Percentiles rank a stretch among this genome's conserved stretches.
Conservation (phyloP, 2,888 invertebrate species). For the Drosophila aldrichi region DNA sequence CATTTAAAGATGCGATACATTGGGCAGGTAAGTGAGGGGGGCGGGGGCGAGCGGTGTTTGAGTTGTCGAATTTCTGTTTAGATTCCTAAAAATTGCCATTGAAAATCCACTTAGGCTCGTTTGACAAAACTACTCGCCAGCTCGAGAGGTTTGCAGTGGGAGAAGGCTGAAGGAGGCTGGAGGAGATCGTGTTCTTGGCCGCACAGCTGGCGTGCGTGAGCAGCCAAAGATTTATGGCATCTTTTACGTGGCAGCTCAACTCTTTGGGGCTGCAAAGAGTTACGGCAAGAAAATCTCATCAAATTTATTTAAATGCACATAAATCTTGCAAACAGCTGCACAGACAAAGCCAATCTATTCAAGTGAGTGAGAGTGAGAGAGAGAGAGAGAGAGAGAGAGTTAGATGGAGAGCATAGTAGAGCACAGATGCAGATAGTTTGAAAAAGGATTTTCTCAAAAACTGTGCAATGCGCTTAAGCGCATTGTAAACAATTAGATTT, state of each 20-base stretch:
- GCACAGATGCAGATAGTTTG: conserved; percentile 29
- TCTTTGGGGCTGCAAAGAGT: conserved; percentile 51
- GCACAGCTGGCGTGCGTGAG: conserved; percentile 60
- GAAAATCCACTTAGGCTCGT: conserved; percentile 75
- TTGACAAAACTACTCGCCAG: conserved; percentile 73
- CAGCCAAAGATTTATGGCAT: conserved; percentile 73
- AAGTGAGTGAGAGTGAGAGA: background rate
- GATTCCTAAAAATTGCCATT: conserved; percentile 46
- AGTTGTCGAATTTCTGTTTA: conserved; percentile 14
- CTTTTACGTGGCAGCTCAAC: conserved; percentile 72
- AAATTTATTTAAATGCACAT: conserved; percentile 80
- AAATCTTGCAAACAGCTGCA: conserved; percentile 66
- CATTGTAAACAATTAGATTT: conserved; percentile 58
- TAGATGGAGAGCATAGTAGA: background rate
- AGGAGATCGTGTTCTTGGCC: conserved; percentile 22
- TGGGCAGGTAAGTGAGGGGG: background rate
- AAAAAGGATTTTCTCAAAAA: conserved; percentile 17
- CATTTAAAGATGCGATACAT: conserved; percentile 46
- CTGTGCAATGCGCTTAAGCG: conserved; percentile 50
- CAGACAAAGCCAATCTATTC: conserved; percentile 7
- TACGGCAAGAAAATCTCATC: conserved; percentile 70
- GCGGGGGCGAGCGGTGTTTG: background rate
- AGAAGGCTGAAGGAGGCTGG: background rate
- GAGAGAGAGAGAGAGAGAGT: too few species aligned
- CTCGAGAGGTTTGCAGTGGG: conserved; percentile 25